phyloP scores from a whole-genome alignment of 2,888 invertebrate genomes.

The Margaritifera margaritifera region DNA sequence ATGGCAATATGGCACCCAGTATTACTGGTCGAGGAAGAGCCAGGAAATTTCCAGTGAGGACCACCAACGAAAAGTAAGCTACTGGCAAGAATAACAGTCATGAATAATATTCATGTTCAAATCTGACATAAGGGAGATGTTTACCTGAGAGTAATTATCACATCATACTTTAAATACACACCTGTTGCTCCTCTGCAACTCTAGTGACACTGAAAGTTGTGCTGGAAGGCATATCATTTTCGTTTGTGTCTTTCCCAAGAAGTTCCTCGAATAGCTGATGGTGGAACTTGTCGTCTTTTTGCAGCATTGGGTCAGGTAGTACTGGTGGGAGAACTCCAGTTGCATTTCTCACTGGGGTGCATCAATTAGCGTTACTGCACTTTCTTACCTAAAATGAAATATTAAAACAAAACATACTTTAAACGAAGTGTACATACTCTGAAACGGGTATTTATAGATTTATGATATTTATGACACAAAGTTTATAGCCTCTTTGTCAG shows the following conservation, averaged over 20 bases:
- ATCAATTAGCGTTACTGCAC: conserved; percentile 19
- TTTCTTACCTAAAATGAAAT: conserved; percentile 18
- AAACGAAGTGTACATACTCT: too few relatives aligned
- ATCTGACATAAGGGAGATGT: too few relatives aligned
- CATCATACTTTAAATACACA: conserved; percentile 5
- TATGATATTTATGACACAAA: too few relatives aligned
- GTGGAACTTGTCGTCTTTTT: conserved; percentile 15
- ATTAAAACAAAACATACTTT: neutral
- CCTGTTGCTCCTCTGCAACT: conserved; percentile 31
- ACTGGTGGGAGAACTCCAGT: conserved; percentile 13
- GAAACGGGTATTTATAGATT: too few relatives aligned
- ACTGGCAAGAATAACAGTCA: too few relatives aligned
- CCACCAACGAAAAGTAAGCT: too few relatives aligned
- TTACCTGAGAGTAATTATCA: neutral
- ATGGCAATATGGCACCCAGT: neutral
- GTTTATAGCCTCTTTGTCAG: too few relatives aligned
- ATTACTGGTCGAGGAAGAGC: too few relatives aligned
- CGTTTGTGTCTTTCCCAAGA: conserved; percentile 19
- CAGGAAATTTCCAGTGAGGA: too few relatives aligned
- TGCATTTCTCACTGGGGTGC: conserved; percentile 8
- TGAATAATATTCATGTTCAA: too few relatives aligned
- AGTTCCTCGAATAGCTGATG: conserved; percentile 18
- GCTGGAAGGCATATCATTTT: conserved; percentile 20
- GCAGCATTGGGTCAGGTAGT: conserved; percentile 28
- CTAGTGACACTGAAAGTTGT: conserved; percentile 8